Percentiles rank a stretch among this genome's conserved stretches.
phyloP scores from a whole-genome alignment of 2,113 vertebrate species.

The Mus pahari region DNA sequence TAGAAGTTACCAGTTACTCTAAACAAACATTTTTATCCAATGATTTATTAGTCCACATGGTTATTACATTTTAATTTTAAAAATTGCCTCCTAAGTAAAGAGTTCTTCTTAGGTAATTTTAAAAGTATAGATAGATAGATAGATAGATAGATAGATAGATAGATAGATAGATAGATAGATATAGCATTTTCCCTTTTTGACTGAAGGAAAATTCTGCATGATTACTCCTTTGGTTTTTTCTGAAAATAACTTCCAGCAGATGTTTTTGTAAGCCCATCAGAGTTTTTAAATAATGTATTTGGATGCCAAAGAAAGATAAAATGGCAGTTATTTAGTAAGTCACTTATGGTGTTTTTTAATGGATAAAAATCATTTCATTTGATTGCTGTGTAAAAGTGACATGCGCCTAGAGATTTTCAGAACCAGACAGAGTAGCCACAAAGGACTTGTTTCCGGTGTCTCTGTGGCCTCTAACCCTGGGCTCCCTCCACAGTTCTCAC shows the following conservation, averaged over 20 bases:
- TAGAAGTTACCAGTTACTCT: not conserved
- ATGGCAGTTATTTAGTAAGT: not conserved
- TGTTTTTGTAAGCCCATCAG: not conserved
- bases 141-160: too few species aligned
- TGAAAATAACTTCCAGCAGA: constrained; percentile 37
- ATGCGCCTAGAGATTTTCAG: not conserved
- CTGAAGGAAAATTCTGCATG: not conserved
- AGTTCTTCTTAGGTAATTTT: not conserved
- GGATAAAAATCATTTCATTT: not conserved
- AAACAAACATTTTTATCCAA: not conserved
- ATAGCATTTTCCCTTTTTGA: not conserved
- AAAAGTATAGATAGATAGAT: too few species aligned
- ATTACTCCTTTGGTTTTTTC: not conserved
- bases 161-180: too few species aligned
- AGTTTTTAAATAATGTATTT: constrained; percentile 1
- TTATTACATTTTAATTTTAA: constrained; percentile 42
- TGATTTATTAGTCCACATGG: constrained; percentile 9
- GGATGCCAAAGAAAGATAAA: not conserved
- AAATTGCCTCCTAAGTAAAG: not conserved
- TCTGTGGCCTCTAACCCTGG: not conserved
- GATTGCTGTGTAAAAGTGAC: not conserved
- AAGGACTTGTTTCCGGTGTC: not conserved
- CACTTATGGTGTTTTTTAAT: not conserved
- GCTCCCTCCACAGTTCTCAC: too few species aligned
- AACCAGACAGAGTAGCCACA: not conserved